A percentile compares a stretch with the other conserved stretches of the same genome.
These are phyloP conservation scores for Muntiacus reevesi DNA, from an alignment of 2,113 vertebrate genomes.

Conservation along the genomic window DNA sequence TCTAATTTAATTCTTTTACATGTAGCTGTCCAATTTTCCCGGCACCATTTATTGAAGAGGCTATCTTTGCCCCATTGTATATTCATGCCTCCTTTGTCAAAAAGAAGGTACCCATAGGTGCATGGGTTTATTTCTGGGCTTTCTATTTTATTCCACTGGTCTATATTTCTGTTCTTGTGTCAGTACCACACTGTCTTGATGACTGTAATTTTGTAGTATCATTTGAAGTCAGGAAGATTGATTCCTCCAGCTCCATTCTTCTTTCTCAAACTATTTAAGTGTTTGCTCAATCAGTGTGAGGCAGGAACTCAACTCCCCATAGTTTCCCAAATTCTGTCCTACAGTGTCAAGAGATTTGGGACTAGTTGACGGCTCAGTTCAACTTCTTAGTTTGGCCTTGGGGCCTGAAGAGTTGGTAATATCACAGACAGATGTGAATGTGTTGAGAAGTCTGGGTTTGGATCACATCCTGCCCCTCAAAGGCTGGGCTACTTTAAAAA, in stretches of 20 bases:
- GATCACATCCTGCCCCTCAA: background rate
- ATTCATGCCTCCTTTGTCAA: background rate
- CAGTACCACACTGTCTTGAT: background rate
- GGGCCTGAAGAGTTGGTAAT: background rate
- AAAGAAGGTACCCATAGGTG: background rate
- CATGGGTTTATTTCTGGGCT: background rate
- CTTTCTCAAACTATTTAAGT: background rate
- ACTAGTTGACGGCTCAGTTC: background rate
- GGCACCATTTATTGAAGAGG: background rate
- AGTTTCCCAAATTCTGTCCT: background rate
- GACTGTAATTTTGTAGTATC: background rate
- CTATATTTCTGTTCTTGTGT: background rate
- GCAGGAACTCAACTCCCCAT: background rate
- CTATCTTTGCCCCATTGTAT: background rate
- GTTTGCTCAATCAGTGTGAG: background rate
- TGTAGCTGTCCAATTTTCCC: background rate
- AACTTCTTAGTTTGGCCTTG: background rate
- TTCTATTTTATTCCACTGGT: background rate
- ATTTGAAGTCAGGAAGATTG: background rate
- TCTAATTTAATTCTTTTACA: background rate
- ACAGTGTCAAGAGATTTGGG: background rate
- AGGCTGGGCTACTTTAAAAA: background rate
- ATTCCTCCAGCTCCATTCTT: background rate
- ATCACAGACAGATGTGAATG: background rate
- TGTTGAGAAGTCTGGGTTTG: background rate